Base-by-base conservation (phyloP, 2,797 vertebrate genomes). In the Parauchenoglanis punctatus region DNA sequence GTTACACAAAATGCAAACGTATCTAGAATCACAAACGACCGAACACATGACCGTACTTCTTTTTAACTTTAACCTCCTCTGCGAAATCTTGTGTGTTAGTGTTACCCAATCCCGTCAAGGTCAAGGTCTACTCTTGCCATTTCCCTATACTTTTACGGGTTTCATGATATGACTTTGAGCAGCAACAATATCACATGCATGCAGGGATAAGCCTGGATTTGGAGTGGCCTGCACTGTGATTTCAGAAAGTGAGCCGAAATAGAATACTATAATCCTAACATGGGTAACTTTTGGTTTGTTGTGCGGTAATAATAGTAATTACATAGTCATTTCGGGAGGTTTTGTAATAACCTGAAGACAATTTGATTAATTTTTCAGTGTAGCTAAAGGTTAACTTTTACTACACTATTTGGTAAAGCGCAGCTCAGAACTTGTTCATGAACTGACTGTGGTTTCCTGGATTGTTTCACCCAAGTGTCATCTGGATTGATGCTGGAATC, bases 381-480 rank as follows among this genome's bases (percentile, higher is more conserved):
- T n/a, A 49, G 44, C 44, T 46, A 25, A 72, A 44, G 18, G 23
- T 52, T 54, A 25, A 17, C 10, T 76, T 52, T 17, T 49, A 75
- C 23, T 78, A 35, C 18, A 54, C 59, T 31, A 28, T 67, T 54
- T 86, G 81, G 54, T 70, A 67, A n/a, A 31, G 6, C 3, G 12
- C 28, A 78, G 20, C 12, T 11, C 67, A 49, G 18, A 72, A 67
- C 70, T 65, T 44, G 56, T 44, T 67, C n/a, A 67, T n/a, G 63
- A 35, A 17, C 20, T 56, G 46, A 25, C 3, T 25, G 35, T 44
- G 67, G 61, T 46, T 85, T 78, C 31, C n/a, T 63, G 61, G 80
- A 86, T 58, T 70, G 68, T 81, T 59, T n/a, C 65, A 54, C 84
- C 68, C 11, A 23, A 63, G 70, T 85, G 73, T 63, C 58, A 61